These are phyloP conservation scores for Tachyglossus aculeatus DNA, from an alignment of 2,797 vertebrate species.

Conservation along the genomic window DNA sequence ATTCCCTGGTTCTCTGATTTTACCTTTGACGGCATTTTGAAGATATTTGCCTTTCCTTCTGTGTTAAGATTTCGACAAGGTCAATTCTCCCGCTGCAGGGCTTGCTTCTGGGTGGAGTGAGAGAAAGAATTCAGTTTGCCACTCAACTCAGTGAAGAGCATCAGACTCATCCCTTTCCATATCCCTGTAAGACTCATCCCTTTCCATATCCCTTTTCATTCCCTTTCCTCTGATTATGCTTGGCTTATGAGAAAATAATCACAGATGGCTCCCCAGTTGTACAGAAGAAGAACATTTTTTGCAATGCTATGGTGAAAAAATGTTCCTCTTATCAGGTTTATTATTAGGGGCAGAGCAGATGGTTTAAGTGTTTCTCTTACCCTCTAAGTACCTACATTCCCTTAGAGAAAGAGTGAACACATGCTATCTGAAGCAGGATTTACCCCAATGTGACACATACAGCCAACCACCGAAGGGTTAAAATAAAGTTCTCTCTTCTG, in stretches of 20 bases:
- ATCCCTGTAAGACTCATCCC: neutral
- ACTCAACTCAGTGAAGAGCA: neutral
- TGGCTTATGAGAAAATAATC: slow-evolving; percentile 37
- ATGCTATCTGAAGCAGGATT: neutral
- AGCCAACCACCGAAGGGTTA: neutral
- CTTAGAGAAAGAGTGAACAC: slow-evolving; percentile 5
- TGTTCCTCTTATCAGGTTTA: slow-evolving; percentile 33
- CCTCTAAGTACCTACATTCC: slow-evolving; percentile 52
- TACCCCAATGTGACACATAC: neutral
- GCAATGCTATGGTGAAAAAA: slow-evolving; percentile 42
- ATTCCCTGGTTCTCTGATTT: no score
- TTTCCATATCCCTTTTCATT: neutral
- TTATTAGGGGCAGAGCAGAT: slow-evolving; percentile 66
- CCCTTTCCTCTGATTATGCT: slow-evolving; percentile 1
- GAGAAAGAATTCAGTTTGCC: neutral
- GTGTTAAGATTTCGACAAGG: rapidly evolving
- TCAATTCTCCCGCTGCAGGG: neutral
- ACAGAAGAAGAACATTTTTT: slow-evolving; percentile 39
- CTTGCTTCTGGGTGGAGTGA: slow-evolving; percentile 11
- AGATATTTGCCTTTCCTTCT: neutral
- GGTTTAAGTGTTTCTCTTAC: slow-evolving; percentile 30
- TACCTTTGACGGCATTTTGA: slow-evolving; percentile 26
- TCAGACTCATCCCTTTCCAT: neutral
- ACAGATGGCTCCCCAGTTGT: slow-evolving; percentile 52
- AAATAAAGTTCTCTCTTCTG: neutral